Conservation (phyloP, 2,797 vertebrate species). For the Danionella dracula region DNA sequence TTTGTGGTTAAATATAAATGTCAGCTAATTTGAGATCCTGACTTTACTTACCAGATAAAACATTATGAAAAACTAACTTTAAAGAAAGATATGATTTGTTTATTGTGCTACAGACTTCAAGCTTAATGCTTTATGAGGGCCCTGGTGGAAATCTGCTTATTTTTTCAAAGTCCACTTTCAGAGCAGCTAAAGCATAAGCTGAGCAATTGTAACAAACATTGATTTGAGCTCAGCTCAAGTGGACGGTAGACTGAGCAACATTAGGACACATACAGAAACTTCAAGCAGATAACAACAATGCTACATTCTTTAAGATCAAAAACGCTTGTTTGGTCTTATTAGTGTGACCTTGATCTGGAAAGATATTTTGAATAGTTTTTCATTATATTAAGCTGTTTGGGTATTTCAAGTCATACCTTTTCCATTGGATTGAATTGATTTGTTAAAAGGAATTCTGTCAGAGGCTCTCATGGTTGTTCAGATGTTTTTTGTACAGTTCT, state of each 20-base stretch:
- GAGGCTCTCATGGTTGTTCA: too few species aligned
- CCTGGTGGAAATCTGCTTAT: not conserved
- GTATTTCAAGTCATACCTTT: too few species aligned
- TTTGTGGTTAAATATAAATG: not conserved
- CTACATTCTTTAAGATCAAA: not conserved
- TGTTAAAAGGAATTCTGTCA: too few species aligned
- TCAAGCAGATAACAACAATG: slow-evolving; percentile 8
- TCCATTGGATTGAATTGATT: too few species aligned
- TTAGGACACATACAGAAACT: too few species aligned
- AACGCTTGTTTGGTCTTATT: slow-evolving; percentile 5
- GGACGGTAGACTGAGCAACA: too few species aligned
- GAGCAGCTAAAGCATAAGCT: not conserved
- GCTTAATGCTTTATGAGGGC: not conserved
- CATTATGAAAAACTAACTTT: too few species aligned
- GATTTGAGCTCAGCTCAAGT: not conserved
- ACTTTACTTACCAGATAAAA: too few species aligned
- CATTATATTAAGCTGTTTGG: slow-evolving; percentile 36
- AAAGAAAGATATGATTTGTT: too few species aligned
- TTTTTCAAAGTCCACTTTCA: not conserved
- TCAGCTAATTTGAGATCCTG: too few species aligned
- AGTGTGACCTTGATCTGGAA: slow-evolving; percentile 22
- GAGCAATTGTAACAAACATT: not conserved
- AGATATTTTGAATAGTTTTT: not conserved
- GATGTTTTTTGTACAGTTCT: too few species aligned
- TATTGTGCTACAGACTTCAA: not conserved